These are phyloP conservation scores for Lutjanus argentimaculatus DNA, from an alignment of 2,797 vertebrate species.

Conservation along the genomic window DNA sequence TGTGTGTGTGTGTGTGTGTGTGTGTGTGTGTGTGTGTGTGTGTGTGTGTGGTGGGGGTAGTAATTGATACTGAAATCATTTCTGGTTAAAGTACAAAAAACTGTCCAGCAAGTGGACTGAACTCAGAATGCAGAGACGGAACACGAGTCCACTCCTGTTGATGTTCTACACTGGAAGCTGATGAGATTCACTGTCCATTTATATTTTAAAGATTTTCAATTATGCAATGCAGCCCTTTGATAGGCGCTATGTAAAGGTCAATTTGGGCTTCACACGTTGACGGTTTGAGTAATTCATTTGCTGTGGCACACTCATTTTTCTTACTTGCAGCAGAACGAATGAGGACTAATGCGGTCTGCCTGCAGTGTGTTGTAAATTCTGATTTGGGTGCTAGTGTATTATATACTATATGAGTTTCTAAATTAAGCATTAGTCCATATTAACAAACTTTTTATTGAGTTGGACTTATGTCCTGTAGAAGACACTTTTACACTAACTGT, in stretches of 20 bases:
- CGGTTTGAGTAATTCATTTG: slow-evolving; percentile 75
- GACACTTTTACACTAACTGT: not conserved
- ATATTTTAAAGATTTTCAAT: slow-evolving; percentile 83
- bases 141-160: slow-evolving; percentile 36
- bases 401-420: slow-evolving; percentile 36
- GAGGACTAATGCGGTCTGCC: slow-evolving; percentile 71
- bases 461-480: slow-evolving; percentile 3
- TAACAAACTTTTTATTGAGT: slow-evolving; percentile 29
- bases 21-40: slow-evolving; percentile 1
- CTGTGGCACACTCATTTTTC: slow-evolving; percentile 77
- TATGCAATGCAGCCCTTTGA: slow-evolving; percentile 65
- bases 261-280: slow-evolving; percentile 67
- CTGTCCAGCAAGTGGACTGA: slow-evolving; percentile 13
- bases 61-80: slow-evolving; percentile 28
- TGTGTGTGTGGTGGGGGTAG: not conserved
- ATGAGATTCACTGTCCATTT: slow-evolving; percentile 74
- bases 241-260: slow-evolving; percentile 77
- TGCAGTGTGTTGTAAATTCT: slow-evolving; percentile 62
- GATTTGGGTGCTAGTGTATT: slow-evolving; percentile 44
- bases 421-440: slow-evolving; percentile 52
- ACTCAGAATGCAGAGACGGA: not conserved
- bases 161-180: slow-evolving; percentile 57
- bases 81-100: slow-evolving; percentile 12
- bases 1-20: not conserved
- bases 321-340: slow-evolving; percentile 74